Percentiles rank a stretch among this genome's conserved stretches.
Conservation (phyloP, 1,140 invertebrate species). For the Micrasema longulum region DNA sequence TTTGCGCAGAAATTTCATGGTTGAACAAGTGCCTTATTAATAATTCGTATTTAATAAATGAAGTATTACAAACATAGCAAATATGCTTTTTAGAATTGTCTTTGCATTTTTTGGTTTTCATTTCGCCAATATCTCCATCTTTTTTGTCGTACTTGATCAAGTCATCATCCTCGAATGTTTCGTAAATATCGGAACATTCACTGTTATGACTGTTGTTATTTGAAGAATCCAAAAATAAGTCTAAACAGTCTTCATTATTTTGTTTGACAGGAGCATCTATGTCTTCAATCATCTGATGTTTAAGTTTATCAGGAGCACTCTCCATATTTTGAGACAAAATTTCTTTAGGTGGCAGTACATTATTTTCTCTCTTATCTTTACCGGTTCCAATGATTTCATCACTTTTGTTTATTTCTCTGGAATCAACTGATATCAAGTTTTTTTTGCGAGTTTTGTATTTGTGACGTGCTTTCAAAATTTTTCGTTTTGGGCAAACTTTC, state of each 20-base stretch:
- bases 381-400: no score
- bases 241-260: no score
- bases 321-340: no score
- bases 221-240: no score
- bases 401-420: no score
- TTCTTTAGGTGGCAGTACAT: no score
- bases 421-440: not conserved
- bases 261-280: no score
- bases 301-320: no score
- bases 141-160: not conserved
- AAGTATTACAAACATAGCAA: slow-evolving; percentile 38
- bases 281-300: no score
- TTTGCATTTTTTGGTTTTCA: slow-evolving; percentile 1
- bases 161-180: not conserved
- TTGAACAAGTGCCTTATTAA: slow-evolving; percentile 47
- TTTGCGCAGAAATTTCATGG: slow-evolving; percentile 37
- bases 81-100: slow-evolving; percentile 10
- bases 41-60: slow-evolving; percentile 17
- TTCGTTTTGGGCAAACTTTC: not conserved
- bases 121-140: not conserved
- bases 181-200: no score
- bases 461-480: not conserved
- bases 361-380: no score
- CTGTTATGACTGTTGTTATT: no score
- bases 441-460: slow-evolving; percentile 4